phyloP scores from a whole-genome alignment of 1,140 invertebrate genomes.

The Ephestia elutella region DNA sequence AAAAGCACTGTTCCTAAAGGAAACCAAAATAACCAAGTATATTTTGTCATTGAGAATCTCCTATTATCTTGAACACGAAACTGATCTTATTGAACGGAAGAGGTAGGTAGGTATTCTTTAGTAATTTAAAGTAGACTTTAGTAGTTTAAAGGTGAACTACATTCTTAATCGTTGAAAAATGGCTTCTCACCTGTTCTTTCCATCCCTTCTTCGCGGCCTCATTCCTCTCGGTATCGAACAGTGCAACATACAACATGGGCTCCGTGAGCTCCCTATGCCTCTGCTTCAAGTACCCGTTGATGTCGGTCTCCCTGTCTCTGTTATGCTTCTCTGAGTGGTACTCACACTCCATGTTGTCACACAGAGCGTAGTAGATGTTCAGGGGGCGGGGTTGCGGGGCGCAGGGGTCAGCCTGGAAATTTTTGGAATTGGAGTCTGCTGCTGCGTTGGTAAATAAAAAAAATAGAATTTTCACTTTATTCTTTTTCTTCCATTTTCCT shows the following conservation, averaged over 20 bases:
- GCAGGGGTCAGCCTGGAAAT: conserved; percentile 52
- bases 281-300: conserved; percentile 47
- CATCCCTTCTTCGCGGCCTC: conserved; percentile 66
- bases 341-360: conserved; percentile 62
- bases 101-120: too few species aligned
- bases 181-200: conserved; percentile 63
- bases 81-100: too few species aligned
- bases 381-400: conserved; percentile 60
- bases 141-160: too few species aligned
- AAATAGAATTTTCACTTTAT: too few species aligned
- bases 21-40: too few species aligned
- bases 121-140: too few species aligned
- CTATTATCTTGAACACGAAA: too few species aligned
- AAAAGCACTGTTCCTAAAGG: too few species aligned
- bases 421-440: neutral
- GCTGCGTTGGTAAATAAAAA: too few species aligned
- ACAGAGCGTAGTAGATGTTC: conserved; percentile 73
- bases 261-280: conserved; percentile 51
- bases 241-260: conserved; percentile 46
- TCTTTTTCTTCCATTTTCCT: too few species aligned
- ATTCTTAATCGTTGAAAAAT: too few species aligned
- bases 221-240: conserved; percentile 71
- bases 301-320: conserved; percentile 60
- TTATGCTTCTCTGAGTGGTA: conserved; percentile 50
- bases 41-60: too few species aligned